Evolutionary conservation across 2,888 invertebrate species (phyloP).

Genomic region (Cistogaster globosa): DNA sequence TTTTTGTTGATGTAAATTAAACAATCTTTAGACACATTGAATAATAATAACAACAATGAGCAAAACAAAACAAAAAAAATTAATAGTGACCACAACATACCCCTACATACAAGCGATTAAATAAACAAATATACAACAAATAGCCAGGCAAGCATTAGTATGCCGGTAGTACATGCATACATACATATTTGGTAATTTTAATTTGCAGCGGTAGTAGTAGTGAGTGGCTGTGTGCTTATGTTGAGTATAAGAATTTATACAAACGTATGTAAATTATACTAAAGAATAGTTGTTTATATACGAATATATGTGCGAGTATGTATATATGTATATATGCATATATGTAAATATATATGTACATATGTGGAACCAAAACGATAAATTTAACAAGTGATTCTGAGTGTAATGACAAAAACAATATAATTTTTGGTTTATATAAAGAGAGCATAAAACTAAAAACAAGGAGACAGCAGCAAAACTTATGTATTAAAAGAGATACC

Average conservation of each 20-base stretch:
- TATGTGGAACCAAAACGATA: conserved; percentile 25
- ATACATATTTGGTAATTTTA: conserved; percentile 27
- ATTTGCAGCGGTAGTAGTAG: conserved; percentile 19
- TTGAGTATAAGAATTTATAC: conserved; percentile 18
- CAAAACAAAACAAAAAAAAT: conserved; percentile 20
- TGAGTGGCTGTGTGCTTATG: conserved; percentile 21
- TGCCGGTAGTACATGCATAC: neutral
- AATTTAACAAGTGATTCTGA: conserved; percentile 51
- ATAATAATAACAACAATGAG: conserved; percentile 33
- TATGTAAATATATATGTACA: no score
- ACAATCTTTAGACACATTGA: conserved; percentile 63
- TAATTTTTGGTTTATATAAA: no score
- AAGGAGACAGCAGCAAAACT: neutral
- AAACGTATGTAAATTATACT: conserved; percentile 1
- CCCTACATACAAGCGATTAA: conserved; percentile 47
- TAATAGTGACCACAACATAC: conserved; percentile 47
- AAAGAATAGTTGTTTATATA: neutral
- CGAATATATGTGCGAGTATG: no score
- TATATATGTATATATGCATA: no score
- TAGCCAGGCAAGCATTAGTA: conserved; percentile 44
- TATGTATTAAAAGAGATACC: conserved; percentile 5
- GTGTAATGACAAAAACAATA: conserved; percentile 51
- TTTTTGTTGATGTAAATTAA: conserved; percentile 65
- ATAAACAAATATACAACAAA: conserved; percentile 43
- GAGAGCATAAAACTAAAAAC: conserved; percentile 15